Evolutionary conservation across 1,140 invertebrate species (phyloP).

Genomic region (Calliopsis andreniformis): DNA sequence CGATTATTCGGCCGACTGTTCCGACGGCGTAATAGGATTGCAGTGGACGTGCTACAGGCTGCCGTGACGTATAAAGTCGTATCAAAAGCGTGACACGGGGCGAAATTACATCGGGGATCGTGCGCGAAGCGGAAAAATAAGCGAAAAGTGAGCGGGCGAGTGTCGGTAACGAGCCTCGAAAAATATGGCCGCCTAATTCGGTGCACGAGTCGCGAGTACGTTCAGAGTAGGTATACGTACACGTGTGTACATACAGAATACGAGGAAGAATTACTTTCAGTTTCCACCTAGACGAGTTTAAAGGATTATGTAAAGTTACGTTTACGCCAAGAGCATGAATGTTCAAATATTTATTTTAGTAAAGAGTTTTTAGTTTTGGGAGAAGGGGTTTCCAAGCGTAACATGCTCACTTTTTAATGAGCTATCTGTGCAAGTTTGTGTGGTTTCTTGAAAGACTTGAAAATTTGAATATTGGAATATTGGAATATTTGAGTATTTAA

Average conservation of each 20-base stretch:
- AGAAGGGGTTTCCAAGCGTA: too few species aligned
- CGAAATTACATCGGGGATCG: constrained; percentile 55
- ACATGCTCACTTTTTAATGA: too few species aligned
- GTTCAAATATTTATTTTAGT: too few species aligned
- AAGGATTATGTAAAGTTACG: too few species aligned
- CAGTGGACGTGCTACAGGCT: not conserved
- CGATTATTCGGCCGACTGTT: constrained; percentile 50
- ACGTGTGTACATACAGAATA: not conserved
- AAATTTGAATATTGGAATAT: too few species aligned
- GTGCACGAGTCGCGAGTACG: not conserved
- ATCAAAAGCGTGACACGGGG: constrained; percentile 54
- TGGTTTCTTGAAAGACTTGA: too few species aligned
- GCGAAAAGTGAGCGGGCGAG: constrained; percentile 17
- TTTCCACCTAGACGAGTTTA: too few species aligned
- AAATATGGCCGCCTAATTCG: constrained; percentile 31
- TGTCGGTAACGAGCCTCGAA: constrained; percentile 33
- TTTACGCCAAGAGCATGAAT: too few species aligned
- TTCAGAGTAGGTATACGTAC: constrained; percentile 9
- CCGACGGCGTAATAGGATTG: constrained; percentile 58
- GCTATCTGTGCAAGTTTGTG: too few species aligned
- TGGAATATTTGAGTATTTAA: too few species aligned
- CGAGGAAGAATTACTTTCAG: too few species aligned
- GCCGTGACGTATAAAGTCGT: constrained; percentile 56
- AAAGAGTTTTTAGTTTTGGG: too few species aligned
- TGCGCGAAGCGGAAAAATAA: constrained; percentile 55